phyloP scores from a whole-genome alignment of 2,797 vertebrate species.

The Furcifer pardalis region DNA sequence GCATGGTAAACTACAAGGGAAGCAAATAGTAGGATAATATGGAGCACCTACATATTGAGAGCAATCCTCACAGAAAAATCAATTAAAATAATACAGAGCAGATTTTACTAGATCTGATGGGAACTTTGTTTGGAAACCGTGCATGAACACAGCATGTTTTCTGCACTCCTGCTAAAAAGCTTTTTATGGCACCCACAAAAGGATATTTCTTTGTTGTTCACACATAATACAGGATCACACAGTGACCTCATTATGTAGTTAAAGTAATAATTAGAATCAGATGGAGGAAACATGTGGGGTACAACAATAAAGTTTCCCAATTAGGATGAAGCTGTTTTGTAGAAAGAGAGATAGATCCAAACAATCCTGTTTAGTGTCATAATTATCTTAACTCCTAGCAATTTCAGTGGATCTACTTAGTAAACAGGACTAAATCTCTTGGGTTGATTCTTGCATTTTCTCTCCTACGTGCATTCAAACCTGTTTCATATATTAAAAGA shows the following conservation, averaged over 20 bases:
- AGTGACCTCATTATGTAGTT: slow-evolving; percentile 66
- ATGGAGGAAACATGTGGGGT: slow-evolving; percentile 51
- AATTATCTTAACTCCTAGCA: not conserved
- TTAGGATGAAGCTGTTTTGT: slow-evolving; percentile 45
- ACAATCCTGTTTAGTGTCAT: not conserved
- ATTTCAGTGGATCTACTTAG: not conserved
- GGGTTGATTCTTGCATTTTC: slow-evolving; percentile 31
- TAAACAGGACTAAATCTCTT: not conserved
- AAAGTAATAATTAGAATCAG: slow-evolving; percentile 75
- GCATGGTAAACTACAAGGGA: not conserved
- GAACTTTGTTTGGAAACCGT: slow-evolving; percentile 20
- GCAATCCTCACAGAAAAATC: not conserved
- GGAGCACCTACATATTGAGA: slow-evolving; percentile 5
- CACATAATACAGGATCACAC: slow-evolving; percentile 60
- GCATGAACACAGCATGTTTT: slow-evolving; percentile 2
- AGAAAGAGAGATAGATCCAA: not conserved
- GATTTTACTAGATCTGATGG: not conserved
- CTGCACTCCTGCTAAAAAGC: slow-evolving; percentile 73
- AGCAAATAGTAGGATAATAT: not conserved
- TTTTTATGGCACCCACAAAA: slow-evolving; percentile 48
- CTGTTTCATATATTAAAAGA: slow-evolving; percentile 66
- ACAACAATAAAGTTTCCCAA: slow-evolving; percentile 51
- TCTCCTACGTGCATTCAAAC: slow-evolving; percentile 43
- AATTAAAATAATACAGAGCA: fast-evolving
- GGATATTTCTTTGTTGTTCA: slow-evolving; percentile 71